These are phyloP conservation scores for Trinectes maculatus DNA, from an alignment of 2,113 vertebrate species.

Conservation along the genomic window DNA sequence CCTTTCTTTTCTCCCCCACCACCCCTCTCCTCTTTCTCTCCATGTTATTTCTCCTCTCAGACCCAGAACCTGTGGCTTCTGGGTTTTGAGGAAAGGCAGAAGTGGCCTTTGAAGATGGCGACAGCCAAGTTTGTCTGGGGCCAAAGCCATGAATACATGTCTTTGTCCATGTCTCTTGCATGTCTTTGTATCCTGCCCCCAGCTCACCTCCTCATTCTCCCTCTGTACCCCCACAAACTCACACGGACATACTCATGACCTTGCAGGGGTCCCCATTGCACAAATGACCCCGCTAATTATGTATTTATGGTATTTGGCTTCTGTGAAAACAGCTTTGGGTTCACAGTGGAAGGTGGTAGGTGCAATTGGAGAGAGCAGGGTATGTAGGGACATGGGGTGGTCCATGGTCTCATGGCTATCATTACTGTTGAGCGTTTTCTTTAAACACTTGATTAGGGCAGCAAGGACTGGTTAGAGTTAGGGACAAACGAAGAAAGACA, in stretches of 20 bases:
- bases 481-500: neutral
- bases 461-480: conserved; percentile 67
- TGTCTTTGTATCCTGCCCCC: conserved; percentile 62
- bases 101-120: conserved; percentile 76
- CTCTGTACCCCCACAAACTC: conserved; percentile 55
- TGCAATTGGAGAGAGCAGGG: conserved; percentile 36
- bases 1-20: conserved; percentile 26
- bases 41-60: conserved; percentile 57
- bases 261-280: conserved; percentile 59
- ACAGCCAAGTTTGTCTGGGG: conserved; percentile 71
- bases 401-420: conserved; percentile 77
- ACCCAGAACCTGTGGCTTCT: conserved; percentile 73
- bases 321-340: conserved; percentile 81
- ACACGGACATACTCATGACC: conserved; percentile 59
- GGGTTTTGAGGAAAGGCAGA: conserved; percentile 81
- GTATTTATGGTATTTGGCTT: conserved; percentile 83
- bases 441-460: conserved; percentile 79
- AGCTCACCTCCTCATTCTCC: conserved; percentile 49
- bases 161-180: conserved; percentile 75
- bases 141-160: conserved; percentile 73
- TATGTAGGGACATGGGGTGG: conserved; percentile 61
- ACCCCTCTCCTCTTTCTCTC: conserved; percentile 47
- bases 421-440: conserved; percentile 74
- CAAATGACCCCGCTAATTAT: conserved; percentile 82
- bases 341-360: conserved; percentile 56